Base-by-base conservation (phyloP, 1,140 invertebrate genomes). In the Drosophila pruinosa region DNA sequence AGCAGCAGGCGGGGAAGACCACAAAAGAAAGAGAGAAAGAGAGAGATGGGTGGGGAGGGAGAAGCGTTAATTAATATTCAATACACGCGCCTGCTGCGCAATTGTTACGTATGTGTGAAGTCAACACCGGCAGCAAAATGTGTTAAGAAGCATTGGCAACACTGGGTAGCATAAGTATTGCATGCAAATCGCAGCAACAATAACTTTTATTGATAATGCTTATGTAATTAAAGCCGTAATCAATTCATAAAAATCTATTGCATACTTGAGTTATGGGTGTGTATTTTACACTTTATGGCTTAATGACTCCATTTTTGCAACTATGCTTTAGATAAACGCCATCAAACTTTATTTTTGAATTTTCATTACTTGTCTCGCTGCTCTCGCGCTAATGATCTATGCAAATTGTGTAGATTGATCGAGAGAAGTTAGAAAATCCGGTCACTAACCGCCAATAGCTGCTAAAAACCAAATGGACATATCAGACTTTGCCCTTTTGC, bases 61-160 rank as follows among this genome's bases (percentile, higher is more conserved):
- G 19, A 22, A 3, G 34, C 43, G 81, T 69, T 86, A 86, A 88
- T 88, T 86, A 88, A 65, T 78, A 86, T 88, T 88, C 81, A 72
- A 88, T 74, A 68, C 77, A 65, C 63, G 62, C 68, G 75, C 52
- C 43, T 67, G 73, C 78, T 86, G 82, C 81, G 81, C 81, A 86
- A 86, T 86, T 86, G 81, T 86, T 86, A 86, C 74, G 81, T 72
- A 81, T 82, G 82, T 86, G 81, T 78, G 73, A 86, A 86, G 74
- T 82, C 82, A 58, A 73, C 59, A 65, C 68, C 59, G 50, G 63
- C 57, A 72, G 59, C 72, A 39, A 69, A 67, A 73, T 53, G 70
- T 82, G 74, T 56, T 75, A 75, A 83, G 78, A 82, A 82, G 78
- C 57, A 19, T 28, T 58, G 48, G 34, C 48, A 69, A 52, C 59